Evolutionary conservation across 1,140 invertebrate genomes (phyloP), one percentile per base, ranked within the genome.

Genomic region (Drosophila paulistorum): DNA sequence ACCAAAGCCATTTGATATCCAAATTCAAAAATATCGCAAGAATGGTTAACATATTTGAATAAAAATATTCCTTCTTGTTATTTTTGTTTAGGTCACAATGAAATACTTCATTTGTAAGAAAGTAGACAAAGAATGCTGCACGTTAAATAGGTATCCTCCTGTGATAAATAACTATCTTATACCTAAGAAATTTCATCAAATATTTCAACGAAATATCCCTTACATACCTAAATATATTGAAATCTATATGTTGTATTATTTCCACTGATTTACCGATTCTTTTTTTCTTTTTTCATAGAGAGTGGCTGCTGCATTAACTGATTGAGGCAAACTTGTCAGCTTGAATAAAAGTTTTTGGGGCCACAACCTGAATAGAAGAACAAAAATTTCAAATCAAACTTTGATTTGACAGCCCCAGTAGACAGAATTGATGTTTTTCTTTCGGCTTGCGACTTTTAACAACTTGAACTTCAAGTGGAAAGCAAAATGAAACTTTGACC

Each of bases 321-420:
- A 87, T 87, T 87, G 83, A 42, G 51, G 26, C 48, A 75, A 81
- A 74, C 70, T 87, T 89, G 83, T 87, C 83, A 87, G 80, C 74
- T 87, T 79, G 76, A 86, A 87, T 87, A 87, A 87, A 87, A 87
- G 84, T 87, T 87, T 64, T 37, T 37, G 35, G 41, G 74, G 66
- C 62, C 58, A 66, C n/a, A 42, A 61, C 10, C 17, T 51, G 45
- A 42, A 30, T 35, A 5, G 17, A 35, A 60, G 41, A 65, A 45
- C 77, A 66, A 72, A 75, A 75, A 86, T 87, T 76, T 85, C 79
- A 87, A 89, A 89, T 87, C 83, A 87, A 87, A 87, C 76, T 87
- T 87, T 71, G 80, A 87, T 87, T 89, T 89, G 83, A 87, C 83
- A 87, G 83, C 76, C 84, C 45, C 45, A 51, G 45, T 51, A 87